Base-by-base conservation (phyloP, 2,888 invertebrate genomes). In the Lumbricus terrestris region DNA sequence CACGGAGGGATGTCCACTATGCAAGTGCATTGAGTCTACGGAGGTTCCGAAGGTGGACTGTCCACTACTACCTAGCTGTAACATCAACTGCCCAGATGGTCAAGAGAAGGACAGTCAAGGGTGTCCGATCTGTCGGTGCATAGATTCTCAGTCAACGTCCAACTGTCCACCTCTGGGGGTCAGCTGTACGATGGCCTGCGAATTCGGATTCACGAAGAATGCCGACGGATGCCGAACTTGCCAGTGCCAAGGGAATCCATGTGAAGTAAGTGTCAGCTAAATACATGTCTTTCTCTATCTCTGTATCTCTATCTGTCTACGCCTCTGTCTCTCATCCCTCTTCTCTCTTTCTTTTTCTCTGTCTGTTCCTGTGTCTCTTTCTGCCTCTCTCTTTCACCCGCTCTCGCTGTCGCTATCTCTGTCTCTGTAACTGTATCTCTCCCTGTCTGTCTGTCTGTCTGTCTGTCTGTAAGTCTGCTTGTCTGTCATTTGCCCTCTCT, bases 171-270 rank as follows among this genome's bases (percentile, higher is more conserved):
- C 85, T 34, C 85, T 85, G 37, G 85, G 13, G 5, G 85, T 85
- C 85, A 85, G 35, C 85, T 85, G 85, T 16, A 85, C 85, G 35
- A 85, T 85, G 85, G 85, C 85, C 85, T 85, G 85, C 29, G 35
- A 85, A 18, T 85, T 85, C 37, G 85, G 85, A 85, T 85, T 85
- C 35, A 11, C 35, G 3, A 85, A 85, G 85, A 37, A 37, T 37
- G 85, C 85, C 34, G 85, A 85, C 1, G 85, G 85, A 85, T 85
- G 85, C 16, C 85, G 85, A 29, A 34, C 34, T 29, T 85, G 85
- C 37, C 35, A 85, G 35, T 85, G 85, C n/a, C 85, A 85, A 37
- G 37, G 23, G 18, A 85, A 85, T 85, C 85, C 85, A 34, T 85
- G 85, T 8, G 85, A 85, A 23, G 85, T 37, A 85, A 35, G 85